Evolutionary conservation across 2,113 vertebrate genomes (phyloP).

Genomic region (Rousettus leschenaultii): DNA sequence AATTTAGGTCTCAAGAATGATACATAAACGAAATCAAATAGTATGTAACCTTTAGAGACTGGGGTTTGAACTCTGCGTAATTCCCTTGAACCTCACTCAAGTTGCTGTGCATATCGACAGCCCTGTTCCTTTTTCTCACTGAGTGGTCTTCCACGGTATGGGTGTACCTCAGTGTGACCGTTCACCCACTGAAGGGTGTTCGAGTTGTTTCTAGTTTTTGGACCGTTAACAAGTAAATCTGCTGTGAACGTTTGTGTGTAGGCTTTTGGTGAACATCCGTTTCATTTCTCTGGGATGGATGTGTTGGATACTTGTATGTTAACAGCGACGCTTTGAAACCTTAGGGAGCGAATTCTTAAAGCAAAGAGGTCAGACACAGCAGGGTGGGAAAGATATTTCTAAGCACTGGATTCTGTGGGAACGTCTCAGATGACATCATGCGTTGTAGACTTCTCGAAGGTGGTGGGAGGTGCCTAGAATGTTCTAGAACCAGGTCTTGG

Average conservation of each 20-base stretch:
- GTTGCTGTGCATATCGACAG: neutral
- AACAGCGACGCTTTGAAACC: neutral
- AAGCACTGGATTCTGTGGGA: neutral
- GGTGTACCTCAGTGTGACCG: neutral
- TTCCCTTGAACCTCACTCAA: neutral
- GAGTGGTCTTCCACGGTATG: too few relatives aligned
- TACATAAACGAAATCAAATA: neutral
- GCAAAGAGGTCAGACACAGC: neutral
- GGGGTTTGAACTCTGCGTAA: neutral
- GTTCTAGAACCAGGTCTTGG: neutral
- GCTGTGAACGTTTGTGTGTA: rapidly evolving
- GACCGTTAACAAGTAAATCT: neutral
- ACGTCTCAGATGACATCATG: neutral
- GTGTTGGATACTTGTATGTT: rapidly evolving
- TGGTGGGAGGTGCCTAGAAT: neutral
- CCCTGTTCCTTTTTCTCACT: neutral
- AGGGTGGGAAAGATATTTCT: neutral
- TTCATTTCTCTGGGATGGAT: neutral
- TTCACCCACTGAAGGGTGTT: neutral
- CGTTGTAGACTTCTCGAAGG: neutral
- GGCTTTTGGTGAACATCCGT: neutral
- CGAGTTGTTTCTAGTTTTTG: neutral
- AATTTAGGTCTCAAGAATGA: neutral
- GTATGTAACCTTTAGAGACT: neutral
- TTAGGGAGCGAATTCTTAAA: neutral